These are phyloP conservation scores for Eulemur albifrons DNA, from an alignment of 2,797 vertebrate species.

Conservation along the genomic window DNA sequence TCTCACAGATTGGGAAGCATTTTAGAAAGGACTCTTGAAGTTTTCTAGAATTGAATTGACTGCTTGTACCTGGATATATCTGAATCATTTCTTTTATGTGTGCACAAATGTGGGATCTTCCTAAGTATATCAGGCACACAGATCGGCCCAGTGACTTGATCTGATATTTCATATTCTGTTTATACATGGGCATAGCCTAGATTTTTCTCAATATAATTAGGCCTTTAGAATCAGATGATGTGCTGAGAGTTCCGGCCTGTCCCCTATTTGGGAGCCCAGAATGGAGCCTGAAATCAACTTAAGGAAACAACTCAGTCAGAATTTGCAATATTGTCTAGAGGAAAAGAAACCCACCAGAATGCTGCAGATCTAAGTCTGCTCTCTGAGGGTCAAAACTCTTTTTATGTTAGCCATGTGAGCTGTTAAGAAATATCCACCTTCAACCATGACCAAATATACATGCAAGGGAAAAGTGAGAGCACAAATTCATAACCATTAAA, in stretches of 20 bases:
- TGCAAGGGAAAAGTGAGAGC: background rate
- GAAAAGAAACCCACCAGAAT: background rate
- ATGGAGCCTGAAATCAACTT: background rate
- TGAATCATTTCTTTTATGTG: background rate
- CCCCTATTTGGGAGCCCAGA: background rate
- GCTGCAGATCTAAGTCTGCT: background rate
- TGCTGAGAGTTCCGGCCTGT: background rate
- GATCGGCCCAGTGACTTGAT: background rate
- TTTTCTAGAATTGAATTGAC: background rate
- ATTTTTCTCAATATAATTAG: background rate
- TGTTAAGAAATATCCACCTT: background rate
- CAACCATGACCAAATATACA: background rate
- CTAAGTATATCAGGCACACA: background rate
- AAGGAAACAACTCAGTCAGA: background rate
- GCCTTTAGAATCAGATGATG: background rate
- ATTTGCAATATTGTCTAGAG: background rate
- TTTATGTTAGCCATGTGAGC: background rate
- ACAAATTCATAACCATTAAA: background rate
- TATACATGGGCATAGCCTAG: background rate
- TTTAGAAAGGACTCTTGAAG: background rate
- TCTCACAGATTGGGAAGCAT: background rate
- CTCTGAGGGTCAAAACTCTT: background rate
- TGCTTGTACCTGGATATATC: background rate
- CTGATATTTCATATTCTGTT: background rate
- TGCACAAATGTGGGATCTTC: background rate